phyloP scores from a whole-genome alignment of 2,888 invertebrate genomes.

The Leptopilina syphax region DNA sequence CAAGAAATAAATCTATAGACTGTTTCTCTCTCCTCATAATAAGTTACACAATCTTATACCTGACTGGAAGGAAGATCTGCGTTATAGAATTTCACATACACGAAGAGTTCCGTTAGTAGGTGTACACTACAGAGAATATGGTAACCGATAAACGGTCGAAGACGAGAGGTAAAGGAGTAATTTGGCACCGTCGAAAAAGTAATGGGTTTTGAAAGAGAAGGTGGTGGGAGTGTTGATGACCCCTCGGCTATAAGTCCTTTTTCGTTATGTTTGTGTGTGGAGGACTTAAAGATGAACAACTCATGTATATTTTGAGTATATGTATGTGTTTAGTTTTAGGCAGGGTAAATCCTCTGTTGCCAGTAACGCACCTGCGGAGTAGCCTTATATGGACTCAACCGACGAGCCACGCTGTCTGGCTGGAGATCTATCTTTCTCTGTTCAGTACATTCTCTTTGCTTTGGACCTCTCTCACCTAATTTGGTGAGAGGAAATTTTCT shows the following conservation, averaged over 20 bases:
- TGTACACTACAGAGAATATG: constrained; percentile 7
- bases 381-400: constrained; percentile 45
- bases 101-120: constrained; percentile 42
- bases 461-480: constrained; percentile 46
- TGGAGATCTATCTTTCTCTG: constrained; percentile 51
- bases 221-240: constrained; percentile 42
- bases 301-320: too few relatives aligned
- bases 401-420: constrained; percentile 64
- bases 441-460: constrained; percentile 55
- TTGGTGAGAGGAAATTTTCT: constrained; percentile 54
- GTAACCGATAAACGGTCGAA: constrained; percentile 34
- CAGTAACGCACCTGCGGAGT: constrained; percentile 30
- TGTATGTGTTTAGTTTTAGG: constrained; percentile 42
- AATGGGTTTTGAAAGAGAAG: constrained; percentile 53
- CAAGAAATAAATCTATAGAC: constrained; percentile 15
- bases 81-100: constrained; percentile 45
- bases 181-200: constrained; percentile 60
- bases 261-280: constrained; percentile 7
- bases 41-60: constrained; percentile 37
- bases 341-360: constrained; percentile 12
- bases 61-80: constrained; percentile 9
- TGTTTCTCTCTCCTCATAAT: constrained; percentile 34
- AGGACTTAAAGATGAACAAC: constrained; percentile 45
- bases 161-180: constrained; percentile 49
- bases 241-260: constrained; percentile 29